Evolutionary conservation across 2,888 invertebrate genomes (phyloP), one percentile per base, ranked within the genome.

Genomic region (Limnephilus rhombicus): DNA sequence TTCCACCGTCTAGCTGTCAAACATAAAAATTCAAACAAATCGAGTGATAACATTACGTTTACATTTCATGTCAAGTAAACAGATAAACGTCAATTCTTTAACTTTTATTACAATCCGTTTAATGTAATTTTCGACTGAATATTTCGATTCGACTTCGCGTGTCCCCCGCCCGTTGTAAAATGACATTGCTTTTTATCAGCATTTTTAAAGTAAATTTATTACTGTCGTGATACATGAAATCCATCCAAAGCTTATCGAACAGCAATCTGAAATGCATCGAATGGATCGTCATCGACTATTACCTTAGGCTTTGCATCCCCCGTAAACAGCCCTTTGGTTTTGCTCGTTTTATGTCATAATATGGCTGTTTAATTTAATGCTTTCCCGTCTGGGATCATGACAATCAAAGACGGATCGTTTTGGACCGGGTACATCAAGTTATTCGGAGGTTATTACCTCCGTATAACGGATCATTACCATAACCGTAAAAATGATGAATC

Each of bases 171-270:
- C 89, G 80, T 37, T 89, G 89, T 81, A 89, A 89, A 89, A 89
- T 89, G 89, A 37, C 89, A 81, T 89, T 45, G n/a, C 89, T 41
- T 89, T 89, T 89, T 89, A 89, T 45, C 89, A 80, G 80, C 29
- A 80, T 89, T 89, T 87, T 89, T 41, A 80, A 41, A 89, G 45
- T n/a, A 81, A 89, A 89, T 88, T 88, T 88, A 88, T 80, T 53
- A n/a, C 68, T 34, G 29, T 88, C 88, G 88, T 88, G 88, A 37
- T 88, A 24, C 18, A 88, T 68, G 53, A 68, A 68, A 53, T 12
- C 53, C 80, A 18, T 88, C 68, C 53, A 34, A 31, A 9, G 68
- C 68, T 88, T 88, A 88, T 88, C 88, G 34, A 37, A 68, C 34
- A 29, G 34, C 80, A 18, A 88, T 88, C 88, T 68, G n/a, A 68